Evolutionary conservation across 2,888 invertebrate genomes (phyloP), one percentile per base, ranked within the genome.

Genomic region (Drosophila anomalata): DNA sequence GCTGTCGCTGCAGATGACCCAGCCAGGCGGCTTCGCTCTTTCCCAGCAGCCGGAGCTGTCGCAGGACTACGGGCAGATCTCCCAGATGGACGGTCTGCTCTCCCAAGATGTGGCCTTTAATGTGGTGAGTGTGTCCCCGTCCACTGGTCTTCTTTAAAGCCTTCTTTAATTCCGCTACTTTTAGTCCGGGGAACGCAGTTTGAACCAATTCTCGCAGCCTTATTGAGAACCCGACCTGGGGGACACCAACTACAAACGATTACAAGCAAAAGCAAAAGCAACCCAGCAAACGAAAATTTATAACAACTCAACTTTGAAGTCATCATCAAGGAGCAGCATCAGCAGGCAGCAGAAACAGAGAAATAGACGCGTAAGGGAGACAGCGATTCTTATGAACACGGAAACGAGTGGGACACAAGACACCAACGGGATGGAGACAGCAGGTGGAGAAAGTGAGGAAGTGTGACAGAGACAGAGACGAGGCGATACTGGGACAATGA

Each of bases 11-110:
- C 94, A 94, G 83, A 93, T 95, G 90, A 94, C 94, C 54, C 95
- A 95, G 90, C 90, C 89, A 9, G 94, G 95, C 1, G 94, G 94
- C 0, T 94, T 94, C 79, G 94, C 94, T 67, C 91, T 95, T 14
- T 94, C 95, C 44, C 95, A 94, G 12, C 96, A 96, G 89, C 91
- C 90, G 6, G 92, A 86, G 53, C 67, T 92, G 12, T 92, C 92
- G 24, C 92, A 92, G 74, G 92, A 92, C 75, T 92, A 90, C 79
- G 91, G 91, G 2, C 90, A 90, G 71, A 91, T 91, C 65, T 98
- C 98, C 55, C 98, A 98, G 93, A 97, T 97, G 93, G 98, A 98
- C 91, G 97, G 97, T 60, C 94, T 98, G 88, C 93, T 98, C 87
- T 98, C 98, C 53, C 98, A 98, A 93, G 98, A 97, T 76, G 90